Base-by-base conservation (phyloP, 2,113 vertebrate species). In the Lichenostomus cassidix region DNA sequence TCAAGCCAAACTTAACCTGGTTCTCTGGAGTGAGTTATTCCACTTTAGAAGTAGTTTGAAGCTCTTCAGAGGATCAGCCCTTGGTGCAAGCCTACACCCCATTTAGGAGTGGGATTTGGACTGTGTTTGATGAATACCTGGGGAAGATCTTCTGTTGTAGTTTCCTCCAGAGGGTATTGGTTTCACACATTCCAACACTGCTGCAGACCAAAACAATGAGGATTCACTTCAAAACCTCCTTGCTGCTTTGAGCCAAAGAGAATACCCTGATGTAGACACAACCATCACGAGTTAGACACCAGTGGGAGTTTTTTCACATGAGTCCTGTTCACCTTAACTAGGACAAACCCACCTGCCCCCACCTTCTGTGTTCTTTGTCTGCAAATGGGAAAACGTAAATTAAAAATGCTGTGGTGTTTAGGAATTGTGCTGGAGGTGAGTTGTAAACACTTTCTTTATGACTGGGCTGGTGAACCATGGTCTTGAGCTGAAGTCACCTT, bases 241-340 rank as follows among this genome's bases (percentile, higher is more conserved):
- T 81, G 24, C 17, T 81, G 46, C 50, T 75, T 80, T 49, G 25
- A 83, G 65, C 11, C 14, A 17, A 73, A 33, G 6, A 27, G 1
- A 0, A 10, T 1, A 9, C 3, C 5, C 25, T 10, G 18, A 21
- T 37, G 22, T 5, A 25, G 37, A 20, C 4, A 5, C 15, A 42
- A 16, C 22, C 25, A 33, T 25, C 0, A 0, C 10, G n/a, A 52
- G n/a, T 60, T n/a, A 69, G n/a, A 49, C 8, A 5, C 1, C 5
- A n/a, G 24, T 31, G 16, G 15, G 49, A 69, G 12, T 12, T 76
- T 73, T 70, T 59, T 35, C 58, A 39, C 2, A 2, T 20, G 5
- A 58, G 22, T 12, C 11, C 10, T 29, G 17, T 50, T 33, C 29
- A 21, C 7, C 1, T 31, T 20, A 68, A 56, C 15, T 55, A 14